Conservation (phyloP, 2,888 invertebrate species). For the Dichetophora obliterata region DNA sequence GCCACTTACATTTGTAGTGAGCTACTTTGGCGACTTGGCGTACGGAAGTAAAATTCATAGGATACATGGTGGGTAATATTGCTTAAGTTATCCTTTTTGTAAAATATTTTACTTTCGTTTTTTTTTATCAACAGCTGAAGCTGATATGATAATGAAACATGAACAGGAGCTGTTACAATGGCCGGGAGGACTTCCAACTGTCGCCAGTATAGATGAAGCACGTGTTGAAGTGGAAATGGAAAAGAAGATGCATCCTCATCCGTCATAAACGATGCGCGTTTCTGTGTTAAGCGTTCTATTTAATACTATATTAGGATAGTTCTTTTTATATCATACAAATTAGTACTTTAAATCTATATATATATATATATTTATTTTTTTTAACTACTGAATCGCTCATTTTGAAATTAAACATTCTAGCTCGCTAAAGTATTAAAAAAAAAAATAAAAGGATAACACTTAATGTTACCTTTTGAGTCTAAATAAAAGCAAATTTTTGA, state of each 20-base stretch:
- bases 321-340: no score
- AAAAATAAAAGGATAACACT: no score
- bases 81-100: background rate
- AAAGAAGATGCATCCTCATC: conserved; percentile 76
- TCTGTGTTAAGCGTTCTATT: no score
- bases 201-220: conserved; percentile 78
- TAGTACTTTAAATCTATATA: no score
- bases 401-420: no score
- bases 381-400: no score
- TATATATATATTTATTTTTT: no score
- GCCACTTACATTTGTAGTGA: conserved; percentile 79
- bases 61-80: conserved; percentile 75
- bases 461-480: no score
- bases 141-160: conserved; percentile 83
- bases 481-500: no score
- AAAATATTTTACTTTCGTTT: background rate
- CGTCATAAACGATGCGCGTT: conserved; percentile 60
- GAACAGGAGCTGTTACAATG: conserved; percentile 78
- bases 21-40: conserved; percentile 82
- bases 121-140: conserved; percentile 73
- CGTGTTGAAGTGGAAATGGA: conserved; percentile 76
- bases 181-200: conserved; percentile 82
- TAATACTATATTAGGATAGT: no score
- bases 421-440: no score
- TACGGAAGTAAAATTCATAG: conserved; percentile 83